Evolutionary conservation across 2,113 vertebrate species (phyloP), one percentile per base, ranked within the genome.

Genomic region (Gavia stellata): DNA sequence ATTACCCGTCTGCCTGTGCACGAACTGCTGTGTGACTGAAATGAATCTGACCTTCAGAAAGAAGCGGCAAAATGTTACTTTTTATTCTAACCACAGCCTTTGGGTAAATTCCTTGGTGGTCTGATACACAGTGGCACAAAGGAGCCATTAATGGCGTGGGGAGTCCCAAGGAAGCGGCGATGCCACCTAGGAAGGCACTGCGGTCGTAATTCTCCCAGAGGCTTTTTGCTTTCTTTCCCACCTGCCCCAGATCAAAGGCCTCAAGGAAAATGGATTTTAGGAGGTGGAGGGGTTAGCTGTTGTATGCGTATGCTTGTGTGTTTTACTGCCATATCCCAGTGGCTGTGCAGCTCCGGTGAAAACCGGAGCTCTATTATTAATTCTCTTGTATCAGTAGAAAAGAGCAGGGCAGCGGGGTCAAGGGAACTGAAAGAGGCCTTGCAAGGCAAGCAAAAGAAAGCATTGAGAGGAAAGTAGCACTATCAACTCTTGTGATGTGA

Each of bases 241-340:
- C 96, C 97, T 97, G 95, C 74, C 58, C 47, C 86, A 96, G 86
- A 97, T 96, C 94, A 96, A 96, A 96, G 79, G 45, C 79, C 82
- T 65, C 49, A 67, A 92, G 85, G 71, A 82, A 94, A 96, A 94
- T 80, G 68, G 80, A 56, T 96, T 94, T 92, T 68, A 52, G 88
- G 94, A 81, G 92, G 95, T 65, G 84, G 89, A 67, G 65, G 73
- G 83, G 90, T 81, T 78, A 73, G 91, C 81, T 71, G 68, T 93
- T 88, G 63, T 72, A 61, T 83, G 82, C 0, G 0, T 86, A 53
- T 36, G 63, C 82, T 77, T 92, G 67, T 91, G 88, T 92, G 45
- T 94, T 93, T 95, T 90, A 86, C 86, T 94, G 92, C 94, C 65
- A 13, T 42, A 74, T 34, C 84, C 92, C 94, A 56, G 83, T 7